Evolutionary conservation across 92 coral and sea anemone species (phyloP).

Genomic region (Virgularia gustaviana): DNA sequence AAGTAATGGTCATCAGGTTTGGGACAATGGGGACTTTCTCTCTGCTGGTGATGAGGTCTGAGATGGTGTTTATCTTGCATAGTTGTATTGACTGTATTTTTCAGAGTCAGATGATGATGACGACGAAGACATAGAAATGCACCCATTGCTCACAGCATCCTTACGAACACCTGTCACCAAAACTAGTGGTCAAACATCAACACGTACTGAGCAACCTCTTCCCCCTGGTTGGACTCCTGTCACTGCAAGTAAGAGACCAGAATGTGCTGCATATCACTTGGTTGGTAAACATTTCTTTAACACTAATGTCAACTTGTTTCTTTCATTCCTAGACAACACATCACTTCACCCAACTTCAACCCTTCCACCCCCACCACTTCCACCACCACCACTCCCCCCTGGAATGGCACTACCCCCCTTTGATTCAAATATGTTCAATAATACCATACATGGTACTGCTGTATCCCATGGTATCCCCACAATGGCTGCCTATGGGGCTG

Average conservation of each 20-base stretch:
- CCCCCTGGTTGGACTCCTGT: conserved; percentile 45
- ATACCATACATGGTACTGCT: neutral
- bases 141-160: conserved; percentile 88
- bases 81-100: neutral
- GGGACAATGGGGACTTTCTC: too few species aligned
- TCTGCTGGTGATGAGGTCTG: too few species aligned
- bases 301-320: neutral
- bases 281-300: neutral
- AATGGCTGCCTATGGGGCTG: conserved; percentile 4
- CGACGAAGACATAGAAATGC: conserved; percentile 91
- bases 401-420: conserved; percentile 15
- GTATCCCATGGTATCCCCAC: neutral
- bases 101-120: conserved; percentile 64
- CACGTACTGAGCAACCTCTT: conserved; percentile 50
- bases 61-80: too few species aligned
- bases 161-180: conserved; percentile 23
- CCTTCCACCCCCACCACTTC: conserved; percentile 11
- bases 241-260: conserved; percentile 7
- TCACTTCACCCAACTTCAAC: conserved; percentile 41
- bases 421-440: conserved; percentile 1
- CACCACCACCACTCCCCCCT: conserved; percentile 49
- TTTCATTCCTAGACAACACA: conserved; percentile 27
- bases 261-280: neutral
- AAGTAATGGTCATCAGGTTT: too few species aligned
- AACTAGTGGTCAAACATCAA: conserved; percentile 48